Conservation (phyloP, 2,113 vertebrate species). For the Erythrocebus patas region DNA sequence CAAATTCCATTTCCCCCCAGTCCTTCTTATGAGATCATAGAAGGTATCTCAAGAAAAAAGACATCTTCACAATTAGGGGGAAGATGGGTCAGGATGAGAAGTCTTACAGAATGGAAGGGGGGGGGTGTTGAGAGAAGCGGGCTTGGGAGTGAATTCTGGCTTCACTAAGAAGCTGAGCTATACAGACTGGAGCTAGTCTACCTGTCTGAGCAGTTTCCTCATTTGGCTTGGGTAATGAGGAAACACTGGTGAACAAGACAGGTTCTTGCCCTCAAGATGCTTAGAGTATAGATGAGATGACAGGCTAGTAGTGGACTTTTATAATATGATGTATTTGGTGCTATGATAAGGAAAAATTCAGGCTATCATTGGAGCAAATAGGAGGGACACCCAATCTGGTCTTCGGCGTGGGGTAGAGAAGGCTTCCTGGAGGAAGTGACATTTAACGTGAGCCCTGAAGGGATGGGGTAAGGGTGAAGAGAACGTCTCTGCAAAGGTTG, state of each 20-base stretch:
- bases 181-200: too few relatives aligned
- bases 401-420: background rate
- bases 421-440: conserved; percentile 3
- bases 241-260: background rate
- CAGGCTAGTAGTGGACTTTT: background rate
- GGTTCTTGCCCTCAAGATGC: background rate
- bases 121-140: background rate
- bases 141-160: background rate
- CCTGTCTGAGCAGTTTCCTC: background rate
- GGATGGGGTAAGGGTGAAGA: background rate
- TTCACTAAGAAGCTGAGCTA: accelerated
- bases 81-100: background rate
- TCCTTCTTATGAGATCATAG: background rate
- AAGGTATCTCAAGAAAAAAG: background rate
- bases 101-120: background rate
- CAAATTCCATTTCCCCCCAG: background rate
- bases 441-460: background rate
- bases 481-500: background rate
- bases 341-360: background rate
- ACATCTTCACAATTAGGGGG: background rate
- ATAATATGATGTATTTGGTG: background rate
- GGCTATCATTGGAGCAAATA: background rate
- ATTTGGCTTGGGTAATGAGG: background rate
- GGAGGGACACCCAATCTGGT: background rate
- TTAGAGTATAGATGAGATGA: background rate